Evolutionary conservation across 23 tunicate genomes (phyloP), one percentile per base, ranked within the genome.

Genomic region (Trididemnum nubilum): DNA sequence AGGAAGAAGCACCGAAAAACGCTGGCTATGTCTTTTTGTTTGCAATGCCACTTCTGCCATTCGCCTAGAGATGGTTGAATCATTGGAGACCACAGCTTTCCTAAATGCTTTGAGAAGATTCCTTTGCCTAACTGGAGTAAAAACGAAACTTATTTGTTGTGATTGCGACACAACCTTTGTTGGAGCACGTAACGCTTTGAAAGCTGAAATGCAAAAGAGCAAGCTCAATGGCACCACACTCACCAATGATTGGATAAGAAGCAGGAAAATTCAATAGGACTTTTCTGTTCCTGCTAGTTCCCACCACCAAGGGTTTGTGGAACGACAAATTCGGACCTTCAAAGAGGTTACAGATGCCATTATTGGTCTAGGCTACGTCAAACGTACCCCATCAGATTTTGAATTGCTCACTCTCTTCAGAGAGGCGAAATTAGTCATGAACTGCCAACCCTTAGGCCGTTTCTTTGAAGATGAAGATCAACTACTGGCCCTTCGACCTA

Each of bases 221-320:
- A 7, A 44, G 9, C 15, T 44, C 54, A 9, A 44, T 44, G 54
- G 15, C 15, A 15, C 54, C 54, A n/a, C n/a, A n/a, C 54, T 7
- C 15, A 7, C 54, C 15, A 44, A 44, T 7, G 54, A 44, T 15
- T 44, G 54, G 54, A 44, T 44, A 7, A 44, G 54, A 15, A 44
- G 15, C 9, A 44, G 54, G 54, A 44, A 61, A 61, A 4, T 22
- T 12, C 29, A 4, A 4, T 15, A 26, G 67, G 67, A 22, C 4
- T 61, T 61, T 61, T 61, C 67, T 12, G 29, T 25, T 21, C 67
- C 67, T 25, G 67, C 67, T 25, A 61, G 67, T 22, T 61, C 67
- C 26, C 67, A 61, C 26, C 67, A 61, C n/a, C 67, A 61, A 61
- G 67, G 67, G n/a, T 4, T 26, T 21, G 67, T 61, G 29, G 67